Conservation (phyloP, 2,888 invertebrate genomes). For the Empis livida region DNA sequence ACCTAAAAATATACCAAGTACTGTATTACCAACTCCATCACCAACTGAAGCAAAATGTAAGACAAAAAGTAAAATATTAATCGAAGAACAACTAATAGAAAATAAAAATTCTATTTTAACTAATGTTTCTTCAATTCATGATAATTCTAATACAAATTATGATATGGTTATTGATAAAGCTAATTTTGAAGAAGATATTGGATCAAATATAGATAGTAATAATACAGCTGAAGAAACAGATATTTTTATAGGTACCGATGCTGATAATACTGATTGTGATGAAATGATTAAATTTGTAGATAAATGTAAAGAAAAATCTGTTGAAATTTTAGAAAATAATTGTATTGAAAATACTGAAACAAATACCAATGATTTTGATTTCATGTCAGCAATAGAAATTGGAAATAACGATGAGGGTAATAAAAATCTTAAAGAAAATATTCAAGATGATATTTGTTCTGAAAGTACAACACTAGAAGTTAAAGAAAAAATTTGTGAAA, state of each 20-base stretch:
- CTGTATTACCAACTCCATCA: background rate
- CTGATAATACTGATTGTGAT: background rate
- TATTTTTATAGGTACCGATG: background rate
- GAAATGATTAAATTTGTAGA: background rate
- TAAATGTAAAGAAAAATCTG: background rate
- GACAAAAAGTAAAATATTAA: slow-evolving; percentile 11
- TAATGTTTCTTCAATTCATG: background rate
- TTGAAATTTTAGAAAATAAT: background rate
- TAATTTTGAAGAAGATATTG: background rate
- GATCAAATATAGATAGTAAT: too few species aligned
- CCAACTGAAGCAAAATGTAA: background rate
- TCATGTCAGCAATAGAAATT: slow-evolving; percentile 7
- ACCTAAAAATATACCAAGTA: slow-evolving; percentile 2
- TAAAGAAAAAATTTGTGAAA: slow-evolving; percentile 31
- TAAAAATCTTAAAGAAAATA: slow-evolving; percentile 9
- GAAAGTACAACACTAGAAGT: slow-evolving; percentile 19
- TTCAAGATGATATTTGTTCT: background rate
- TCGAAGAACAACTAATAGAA: slow-evolving; percentile 10
- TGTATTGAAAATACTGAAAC: background rate
- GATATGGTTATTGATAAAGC: slow-evolving; percentile 3
- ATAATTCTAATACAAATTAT: background rate
- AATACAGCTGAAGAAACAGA: background rate
- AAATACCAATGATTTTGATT: background rate
- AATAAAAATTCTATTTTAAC: background rate
- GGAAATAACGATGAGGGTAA: slow-evolving; percentile 11